Conservation (phyloP, 2,113 vertebrate genomes). For the Lagopus muta region DNA sequence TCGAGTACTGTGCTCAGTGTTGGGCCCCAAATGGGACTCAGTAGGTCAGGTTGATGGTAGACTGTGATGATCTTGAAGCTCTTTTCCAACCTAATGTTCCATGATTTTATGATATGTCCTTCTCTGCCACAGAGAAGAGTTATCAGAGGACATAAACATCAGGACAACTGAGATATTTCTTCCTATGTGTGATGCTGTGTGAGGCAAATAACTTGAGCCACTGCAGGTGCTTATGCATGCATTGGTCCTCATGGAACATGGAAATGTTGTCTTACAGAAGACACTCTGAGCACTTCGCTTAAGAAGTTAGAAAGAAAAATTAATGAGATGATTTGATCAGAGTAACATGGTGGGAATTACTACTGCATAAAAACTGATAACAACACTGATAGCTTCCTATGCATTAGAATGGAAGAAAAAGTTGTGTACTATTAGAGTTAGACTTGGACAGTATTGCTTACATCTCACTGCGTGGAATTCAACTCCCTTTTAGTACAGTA, state of each 20-base stretch:
- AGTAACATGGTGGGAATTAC: background rate
- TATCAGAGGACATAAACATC: background rate
- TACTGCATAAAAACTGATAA: background rate
- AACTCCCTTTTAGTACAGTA: background rate
- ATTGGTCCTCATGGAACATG: fast-evolving
- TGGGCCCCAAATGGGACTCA: background rate
- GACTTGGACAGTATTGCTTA: background rate
- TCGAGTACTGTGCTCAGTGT: too few relatives aligned
- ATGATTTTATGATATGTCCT: background rate
- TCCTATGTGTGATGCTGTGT: background rate
- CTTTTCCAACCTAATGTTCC: background rate
- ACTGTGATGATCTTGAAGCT: background rate
- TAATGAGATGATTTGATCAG: background rate
- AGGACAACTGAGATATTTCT: background rate
- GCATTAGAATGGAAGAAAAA: background rate
- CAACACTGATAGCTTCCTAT: background rate
- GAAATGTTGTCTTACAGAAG: background rate
- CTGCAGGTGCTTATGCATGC: background rate
- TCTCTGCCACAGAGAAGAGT: background rate
- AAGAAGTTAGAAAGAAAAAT: background rate
- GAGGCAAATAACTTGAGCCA: background rate
- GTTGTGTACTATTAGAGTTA: background rate
- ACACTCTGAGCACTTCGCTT: fast-evolving
- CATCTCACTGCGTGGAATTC: background rate
- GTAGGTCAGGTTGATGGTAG: background rate